A percentile compares a stretch with the other conserved stretches of the same genome.
Conservation (phyloP, 2,113 vertebrate genomes). For the Eira barbara region DNA sequence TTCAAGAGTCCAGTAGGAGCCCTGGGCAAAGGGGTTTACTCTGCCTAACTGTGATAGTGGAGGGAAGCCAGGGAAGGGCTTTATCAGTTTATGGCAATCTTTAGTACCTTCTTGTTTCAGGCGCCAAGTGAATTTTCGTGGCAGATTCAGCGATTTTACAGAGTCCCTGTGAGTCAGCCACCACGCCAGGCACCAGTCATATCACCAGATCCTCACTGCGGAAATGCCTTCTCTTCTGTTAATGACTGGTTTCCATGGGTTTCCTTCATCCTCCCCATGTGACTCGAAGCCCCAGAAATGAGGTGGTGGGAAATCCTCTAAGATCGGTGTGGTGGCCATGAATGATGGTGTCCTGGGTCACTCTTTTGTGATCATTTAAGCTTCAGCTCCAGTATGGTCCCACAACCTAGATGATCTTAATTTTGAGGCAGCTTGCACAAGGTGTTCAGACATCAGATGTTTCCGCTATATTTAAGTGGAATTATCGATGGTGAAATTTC, state of each 20-base stretch:
- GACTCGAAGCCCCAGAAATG: slow-evolving; percentile 11
- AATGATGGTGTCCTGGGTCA: neutral
- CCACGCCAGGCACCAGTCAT: neutral
- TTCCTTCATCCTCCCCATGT: slow-evolving; percentile 29
- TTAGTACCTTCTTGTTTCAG: neutral
- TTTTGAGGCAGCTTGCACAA: neutral
- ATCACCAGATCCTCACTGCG: neutral
- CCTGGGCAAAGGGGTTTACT: slow-evolving; percentile 25
- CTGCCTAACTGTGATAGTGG: slow-evolving; percentile 24
- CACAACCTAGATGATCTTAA: slow-evolving; percentile 1
- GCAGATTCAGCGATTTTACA: slow-evolving; percentile 32
- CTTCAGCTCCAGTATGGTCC: slow-evolving; percentile 1
- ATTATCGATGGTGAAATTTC: neutral
- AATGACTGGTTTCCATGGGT: neutral
- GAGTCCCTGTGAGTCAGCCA: slow-evolving; percentile 27
- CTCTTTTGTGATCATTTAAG: slow-evolving; percentile 23
- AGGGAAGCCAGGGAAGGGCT: slow-evolving; percentile 45
- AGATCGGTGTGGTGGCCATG: neutral
- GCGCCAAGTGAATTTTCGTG: slow-evolving; percentile 43
- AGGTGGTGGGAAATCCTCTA: neutral
- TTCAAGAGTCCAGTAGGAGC: slow-evolving; percentile 45
- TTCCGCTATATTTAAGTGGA: neutral
- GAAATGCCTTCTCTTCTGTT: neutral
- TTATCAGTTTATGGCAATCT: slow-evolving; percentile 51
- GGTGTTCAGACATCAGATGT: neutral